Base-by-base conservation (phyloP, 2,113 vertebrate species). In the Poicephalus gulielmi region DNA sequence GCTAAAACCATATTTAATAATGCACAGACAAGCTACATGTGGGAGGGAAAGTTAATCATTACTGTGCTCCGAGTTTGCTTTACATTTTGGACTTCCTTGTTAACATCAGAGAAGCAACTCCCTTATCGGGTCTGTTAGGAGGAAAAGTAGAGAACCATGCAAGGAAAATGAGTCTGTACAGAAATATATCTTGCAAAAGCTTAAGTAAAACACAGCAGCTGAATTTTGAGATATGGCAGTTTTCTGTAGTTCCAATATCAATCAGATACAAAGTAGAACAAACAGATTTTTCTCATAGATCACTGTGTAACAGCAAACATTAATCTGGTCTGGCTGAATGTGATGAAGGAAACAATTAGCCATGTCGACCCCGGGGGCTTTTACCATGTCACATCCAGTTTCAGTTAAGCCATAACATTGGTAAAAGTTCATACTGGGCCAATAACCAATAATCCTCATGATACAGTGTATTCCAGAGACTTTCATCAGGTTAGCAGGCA, bases 1-100 rank as follows among this genome's bases (percentile, higher is more conserved):
- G 44, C 53, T 11, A 88, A 95, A 91, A 77, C 35, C 71, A 16
- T 59, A 74, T 87, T 93, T 88, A 76, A 68, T 52, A 93, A 88
- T 3, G 49, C 86, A 24, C 76, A 94, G 89, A 90, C 80, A 82
- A 66, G 95, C 64, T 41, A 43, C 62, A n/a, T 24, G 79, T 77
- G 35, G 92, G 94, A 93, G 55, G 82, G 35, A 71, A 85, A 96
- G 95, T 97, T 97, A 97, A 97, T 96, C 69, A 95, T 95, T 96
- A 86, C 81, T 33, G 52, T 27, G 27, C 59, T 31, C 37, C 2
- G 41, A 73, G 46, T 59, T 41, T 76, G 68, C 66, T 96, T 94
- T 84, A 88, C 75, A 87, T 90, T 84, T 83, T 59, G 52, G 84
- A 91, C 91, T 96, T 94, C 96, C 95, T 94, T 43, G 53, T 28